Evolutionary conservation across 2,888 invertebrate genomes (phyloP), one percentile per base, ranked within the genome.

Genomic region (Petrolisthes manimaculis): DNA sequence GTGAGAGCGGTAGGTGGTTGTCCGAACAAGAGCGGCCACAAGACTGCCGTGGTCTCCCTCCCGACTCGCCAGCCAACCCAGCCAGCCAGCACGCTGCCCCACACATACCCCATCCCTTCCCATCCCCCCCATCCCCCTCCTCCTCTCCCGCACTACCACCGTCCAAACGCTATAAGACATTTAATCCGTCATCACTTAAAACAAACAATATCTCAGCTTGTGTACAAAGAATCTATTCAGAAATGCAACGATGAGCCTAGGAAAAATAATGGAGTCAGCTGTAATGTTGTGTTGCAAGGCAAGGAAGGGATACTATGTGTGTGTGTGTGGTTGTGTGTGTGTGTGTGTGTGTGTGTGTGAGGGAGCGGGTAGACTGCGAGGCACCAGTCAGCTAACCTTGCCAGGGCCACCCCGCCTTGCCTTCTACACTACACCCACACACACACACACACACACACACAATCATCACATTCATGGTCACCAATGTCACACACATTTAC

Each of bases 321-420:
- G 75, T 54, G 18, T 56, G 14, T 61, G 80, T 54, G 79, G 37
- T 12, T 24, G 69, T 80, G 79, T 69, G 82, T 88, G 84, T 55
- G 88, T 88, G 51, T 67, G 88, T 88, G 69, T 53, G 83, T 86
- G 78, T 56, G 82, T 82, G 51, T 18, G 53, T 53, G 14, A 80
- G 67, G 84, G 84, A 80, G 84, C 80, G 84, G 84, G 88, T 84
- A 88, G 88, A 88, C 88, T 84, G 88, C 88, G 81, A 88, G 88
- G 88, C 88, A 84, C 88, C 88, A 88, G 83, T 54, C 83, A 83
- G 37, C 87, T 87, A 87, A 87, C 87, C 87, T 87, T 87, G 87
- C 87, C 87, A 87, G 87, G 83, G 87, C 87, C 87, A 83, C 77
- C 83, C 87, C 87, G 87, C 83, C 87, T 83, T 86, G 86, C 86